Evolutionary conservation across 1,140 invertebrate genomes (phyloP).

Genomic region (Apolygus lucorum): DNA sequence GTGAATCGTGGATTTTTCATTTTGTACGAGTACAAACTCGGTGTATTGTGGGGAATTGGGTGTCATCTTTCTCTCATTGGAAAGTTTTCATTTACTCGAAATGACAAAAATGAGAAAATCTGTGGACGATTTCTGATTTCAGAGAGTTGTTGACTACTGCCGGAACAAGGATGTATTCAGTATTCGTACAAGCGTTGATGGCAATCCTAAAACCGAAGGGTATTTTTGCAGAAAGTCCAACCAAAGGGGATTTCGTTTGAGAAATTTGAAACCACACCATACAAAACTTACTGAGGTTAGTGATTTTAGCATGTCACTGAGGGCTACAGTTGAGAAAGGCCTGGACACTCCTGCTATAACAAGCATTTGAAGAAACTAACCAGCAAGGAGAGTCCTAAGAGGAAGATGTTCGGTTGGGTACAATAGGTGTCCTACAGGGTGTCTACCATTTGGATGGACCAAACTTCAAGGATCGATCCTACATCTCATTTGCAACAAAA

Average conservation of each 20-base stretch:
- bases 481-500: no score
- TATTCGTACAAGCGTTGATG: slow-evolving; percentile 40
- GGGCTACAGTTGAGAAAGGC: no score
- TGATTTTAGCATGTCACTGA: no score
- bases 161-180: slow-evolving; percentile 45
- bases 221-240: slow-evolving; percentile 38
- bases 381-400: no score
- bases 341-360: no score
- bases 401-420: no score
- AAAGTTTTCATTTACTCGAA: neutral
- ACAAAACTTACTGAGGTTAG: slow-evolving; percentile 38
- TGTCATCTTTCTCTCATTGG: neutral
- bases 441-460: no score
- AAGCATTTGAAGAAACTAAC: no score
- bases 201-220: slow-evolving; percentile 43
- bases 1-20: no score
- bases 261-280: slow-evolving; percentile 39
- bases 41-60: neutral
- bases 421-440: no score
- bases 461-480: no score
- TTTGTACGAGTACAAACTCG: neutral
- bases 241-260: slow-evolving; percentile 34
- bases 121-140: neutral
- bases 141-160: slow-evolving; percentile 40
- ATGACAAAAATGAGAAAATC: neutral